phyloP scores from a whole-genome alignment of 2,113 vertebrate species.

The Patagioenas fasciata region DNA sequence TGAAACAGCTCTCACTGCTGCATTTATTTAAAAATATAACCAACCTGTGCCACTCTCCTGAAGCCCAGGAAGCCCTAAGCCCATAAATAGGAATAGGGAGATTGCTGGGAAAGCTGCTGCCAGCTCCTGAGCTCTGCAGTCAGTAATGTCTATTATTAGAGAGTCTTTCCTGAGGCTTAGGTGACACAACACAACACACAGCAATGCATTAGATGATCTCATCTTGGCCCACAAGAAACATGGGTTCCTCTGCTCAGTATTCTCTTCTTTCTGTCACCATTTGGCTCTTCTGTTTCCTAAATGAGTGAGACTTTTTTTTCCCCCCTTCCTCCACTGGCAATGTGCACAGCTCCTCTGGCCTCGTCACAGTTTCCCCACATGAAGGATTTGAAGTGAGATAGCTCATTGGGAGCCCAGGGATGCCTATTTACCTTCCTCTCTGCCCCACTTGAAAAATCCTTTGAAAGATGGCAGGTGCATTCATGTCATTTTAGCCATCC shows the following conservation, averaged over 20 bases:
- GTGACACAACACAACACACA: neutral
- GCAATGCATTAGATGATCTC: neutral
- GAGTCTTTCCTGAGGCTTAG: neutral
- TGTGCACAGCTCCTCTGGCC: neutral
- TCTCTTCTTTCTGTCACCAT: neutral
- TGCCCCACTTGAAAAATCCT: neutral
- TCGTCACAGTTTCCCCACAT: neutral
- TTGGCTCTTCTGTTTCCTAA: neutral
- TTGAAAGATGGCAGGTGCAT: neutral
- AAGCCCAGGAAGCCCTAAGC: neutral
- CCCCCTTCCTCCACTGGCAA: neutral
- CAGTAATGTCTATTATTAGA: neutral
- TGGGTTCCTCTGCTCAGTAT: neutral
- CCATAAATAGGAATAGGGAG: neutral
- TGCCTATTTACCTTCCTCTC: neutral
- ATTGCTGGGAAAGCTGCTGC: neutral
- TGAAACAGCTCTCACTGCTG: neutral
- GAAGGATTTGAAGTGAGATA: neutral
- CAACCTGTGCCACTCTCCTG: neutral
- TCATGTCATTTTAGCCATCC: neutral
- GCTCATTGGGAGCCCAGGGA: neutral
- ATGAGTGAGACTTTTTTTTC: neutral
- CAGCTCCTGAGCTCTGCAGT: neutral
- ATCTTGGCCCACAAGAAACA: neutral
- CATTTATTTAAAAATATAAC: neutral